phyloP scores from a whole-genome alignment of 2,113 vertebrate genomes.

The Lycaon pictus region DNA sequence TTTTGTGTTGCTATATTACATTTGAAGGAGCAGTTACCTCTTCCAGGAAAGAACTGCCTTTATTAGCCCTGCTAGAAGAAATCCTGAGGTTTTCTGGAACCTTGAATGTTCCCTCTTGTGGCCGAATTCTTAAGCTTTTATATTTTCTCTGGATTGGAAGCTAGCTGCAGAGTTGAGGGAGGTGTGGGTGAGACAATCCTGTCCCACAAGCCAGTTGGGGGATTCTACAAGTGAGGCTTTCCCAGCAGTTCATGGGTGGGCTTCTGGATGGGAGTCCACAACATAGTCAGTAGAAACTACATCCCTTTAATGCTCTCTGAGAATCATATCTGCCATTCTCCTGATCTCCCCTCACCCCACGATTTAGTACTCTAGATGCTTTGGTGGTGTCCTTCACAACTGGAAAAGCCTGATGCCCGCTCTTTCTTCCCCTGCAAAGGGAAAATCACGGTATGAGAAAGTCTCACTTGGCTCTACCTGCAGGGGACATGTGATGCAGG shows the following conservation, averaged over 20 bases:
- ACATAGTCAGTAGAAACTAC: background rate
- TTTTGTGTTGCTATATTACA: background rate
- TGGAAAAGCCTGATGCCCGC: background rate
- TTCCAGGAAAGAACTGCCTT: background rate
- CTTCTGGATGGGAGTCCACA: background rate
- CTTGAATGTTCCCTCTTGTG: background rate
- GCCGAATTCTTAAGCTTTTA: background rate
- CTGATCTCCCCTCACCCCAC: background rate
- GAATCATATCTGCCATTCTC: background rate
- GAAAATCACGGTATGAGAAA: background rate
- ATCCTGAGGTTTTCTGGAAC: background rate
- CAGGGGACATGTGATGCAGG: background rate
- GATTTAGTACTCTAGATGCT: background rate
- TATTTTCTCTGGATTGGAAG: background rate
- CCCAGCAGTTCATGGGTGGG: background rate
- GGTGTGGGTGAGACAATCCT: background rate
- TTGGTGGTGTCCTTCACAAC: background rate
- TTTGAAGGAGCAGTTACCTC: background rate
- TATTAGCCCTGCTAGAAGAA: background rate
- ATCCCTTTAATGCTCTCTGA: background rate
- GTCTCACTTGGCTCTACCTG: background rate
- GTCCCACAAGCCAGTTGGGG: background rate
- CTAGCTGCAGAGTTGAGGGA: background rate
- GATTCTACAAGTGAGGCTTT: background rate
- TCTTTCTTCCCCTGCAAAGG: background rate